Evolutionary conservation across 2,888 invertebrate genomes (phyloP), one percentile per base, ranked within the genome.

Genomic region (Megaustenia siamemsis): DNA sequence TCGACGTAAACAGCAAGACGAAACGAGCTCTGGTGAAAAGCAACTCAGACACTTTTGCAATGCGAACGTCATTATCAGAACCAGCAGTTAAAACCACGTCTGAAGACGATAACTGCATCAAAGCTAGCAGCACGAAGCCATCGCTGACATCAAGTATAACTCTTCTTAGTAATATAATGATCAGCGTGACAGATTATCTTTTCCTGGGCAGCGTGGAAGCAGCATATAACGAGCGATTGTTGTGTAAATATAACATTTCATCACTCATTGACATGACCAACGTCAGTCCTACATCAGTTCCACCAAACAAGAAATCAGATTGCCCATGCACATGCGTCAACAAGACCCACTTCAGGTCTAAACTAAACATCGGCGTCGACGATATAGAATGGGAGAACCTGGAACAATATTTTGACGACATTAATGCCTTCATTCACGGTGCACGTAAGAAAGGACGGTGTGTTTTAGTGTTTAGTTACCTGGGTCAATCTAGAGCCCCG

Each of bases 301-400:
- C 88, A 6, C 82, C 88, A 21, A 89, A 89, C 56, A 91, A 90
- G 69, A 90, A 90, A 83, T 86, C 88, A 5, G 88, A 88, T 21
- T 91, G 91, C 76, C 92, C 92, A 0, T 93, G 93, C 76, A 87
- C 90, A 28, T 93, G 93, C 87, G 87, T 86, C 63, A 87, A 87
- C 18, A 89, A 90, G 21, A 88, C 86, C 15, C 93, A 93, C 86
- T 90, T 91, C 66, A 85, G 92, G 28, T 92, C 93, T 0, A 96
- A 96, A 91, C 95, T 96, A 15, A 90, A 90, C 86, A 96, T 96
- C 95, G 88, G 95, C 95, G 96, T 96, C 95, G 91, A 96, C 95
- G 93, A 95, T 94, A 87, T 95, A 95, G 90, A 96, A 93, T 86
- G 94, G 87, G 88, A 92, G 87, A 91, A 93, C 89, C 87, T 92